Evolutionary conservation across 92 coral and sea anemone species (phyloP).

Genomic region (Bergia sp.): DNA sequence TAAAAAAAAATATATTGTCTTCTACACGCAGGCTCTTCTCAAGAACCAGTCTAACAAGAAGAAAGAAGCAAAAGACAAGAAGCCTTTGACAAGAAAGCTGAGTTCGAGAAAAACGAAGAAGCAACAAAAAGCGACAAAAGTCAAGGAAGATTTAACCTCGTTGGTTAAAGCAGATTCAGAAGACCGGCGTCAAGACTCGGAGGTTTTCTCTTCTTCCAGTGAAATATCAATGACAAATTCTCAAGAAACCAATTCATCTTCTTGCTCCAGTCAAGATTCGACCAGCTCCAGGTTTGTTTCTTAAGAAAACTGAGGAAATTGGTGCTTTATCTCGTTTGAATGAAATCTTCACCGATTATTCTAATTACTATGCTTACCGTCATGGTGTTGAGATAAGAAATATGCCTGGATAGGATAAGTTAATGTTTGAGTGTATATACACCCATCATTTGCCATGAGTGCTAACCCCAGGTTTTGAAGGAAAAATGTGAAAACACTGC

Average conservation of each 20-base stretch:
- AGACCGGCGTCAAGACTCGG: not conserved
- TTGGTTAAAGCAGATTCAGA: not conserved
- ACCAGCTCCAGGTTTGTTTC: conserved; percentile 22
- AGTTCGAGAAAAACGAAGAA: conserved; percentile 26
- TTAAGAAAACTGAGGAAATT: not conserved
- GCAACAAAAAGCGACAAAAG: not conserved
- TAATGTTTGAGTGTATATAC: not conserved
- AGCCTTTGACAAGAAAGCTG: conserved; percentile 20
- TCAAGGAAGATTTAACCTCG: not conserved
- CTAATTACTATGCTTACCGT: not conserved
- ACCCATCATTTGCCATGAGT: no score
- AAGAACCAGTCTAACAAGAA: conserved; percentile 32
- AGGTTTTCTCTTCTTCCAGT: conserved; percentile 13
- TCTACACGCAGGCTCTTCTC: conserved; percentile 11
- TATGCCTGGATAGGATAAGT: not conserved
- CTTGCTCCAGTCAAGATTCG: conserved; percentile 34
- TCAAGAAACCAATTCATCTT: conserved; percentile 7
- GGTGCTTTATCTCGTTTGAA: not conserved
- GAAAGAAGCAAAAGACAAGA: conserved; percentile 12
- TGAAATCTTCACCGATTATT: not conserved
- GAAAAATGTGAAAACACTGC: no score
- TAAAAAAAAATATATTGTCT: not conserved
- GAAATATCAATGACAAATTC: conserved; percentile 15
- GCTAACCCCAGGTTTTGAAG: no score
- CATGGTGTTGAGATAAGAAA: not conserved